A percentile compares a stretch with the other conserved stretches of the same genome.
phyloP scores from a whole-genome alignment of 53 echinoderm and acorn worm genomes.

The Pentamera pediparva region DNA sequence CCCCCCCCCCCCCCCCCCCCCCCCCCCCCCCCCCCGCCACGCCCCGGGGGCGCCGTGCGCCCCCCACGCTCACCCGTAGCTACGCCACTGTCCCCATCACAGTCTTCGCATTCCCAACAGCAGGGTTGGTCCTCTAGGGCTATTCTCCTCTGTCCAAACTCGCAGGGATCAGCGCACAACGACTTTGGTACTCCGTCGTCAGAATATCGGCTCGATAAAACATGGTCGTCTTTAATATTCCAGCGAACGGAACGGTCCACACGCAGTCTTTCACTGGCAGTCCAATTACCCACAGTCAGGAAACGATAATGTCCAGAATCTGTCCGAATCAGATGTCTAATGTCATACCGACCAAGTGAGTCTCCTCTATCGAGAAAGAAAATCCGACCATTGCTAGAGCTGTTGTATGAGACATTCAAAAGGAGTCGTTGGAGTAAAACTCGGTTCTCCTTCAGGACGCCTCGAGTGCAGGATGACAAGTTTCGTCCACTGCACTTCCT shows the following conservation, averaged over 20 bases:
- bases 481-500: no score
- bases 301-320: slow-evolving; percentile 1
- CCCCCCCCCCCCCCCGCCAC: no score
- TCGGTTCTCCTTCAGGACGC: neutral
- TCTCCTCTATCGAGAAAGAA: slow-evolving; percentile 59
- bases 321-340: slow-evolving; percentile 56
- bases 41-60: no score
- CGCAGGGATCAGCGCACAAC: slow-evolving; percentile 67
- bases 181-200: slow-evolving; percentile 48
- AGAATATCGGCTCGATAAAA: neutral
- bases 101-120: slow-evolving; percentile 74
- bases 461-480: neutral
- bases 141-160: slow-evolving; percentile 43
- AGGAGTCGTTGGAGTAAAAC: slow-evolving; percentile 25
- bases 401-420: slow-evolving; percentile 42
- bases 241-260: slow-evolving; percentile 14
- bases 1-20: no score
- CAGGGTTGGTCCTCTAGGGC: slow-evolving; percentile 54
- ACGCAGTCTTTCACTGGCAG: neutral
- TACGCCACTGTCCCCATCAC: slow-evolving; percentile 39
- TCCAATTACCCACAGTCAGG: slow-evolving; percentile 43
- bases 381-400: slow-evolving; percentile 57
- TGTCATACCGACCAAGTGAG: slow-evolving; percentile 57
- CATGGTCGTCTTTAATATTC: neutral
- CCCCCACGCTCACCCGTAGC: no score